phyloP scores from a whole-genome alignment of 2,113 vertebrate species.

The Atractosteus spatula region DNA sequence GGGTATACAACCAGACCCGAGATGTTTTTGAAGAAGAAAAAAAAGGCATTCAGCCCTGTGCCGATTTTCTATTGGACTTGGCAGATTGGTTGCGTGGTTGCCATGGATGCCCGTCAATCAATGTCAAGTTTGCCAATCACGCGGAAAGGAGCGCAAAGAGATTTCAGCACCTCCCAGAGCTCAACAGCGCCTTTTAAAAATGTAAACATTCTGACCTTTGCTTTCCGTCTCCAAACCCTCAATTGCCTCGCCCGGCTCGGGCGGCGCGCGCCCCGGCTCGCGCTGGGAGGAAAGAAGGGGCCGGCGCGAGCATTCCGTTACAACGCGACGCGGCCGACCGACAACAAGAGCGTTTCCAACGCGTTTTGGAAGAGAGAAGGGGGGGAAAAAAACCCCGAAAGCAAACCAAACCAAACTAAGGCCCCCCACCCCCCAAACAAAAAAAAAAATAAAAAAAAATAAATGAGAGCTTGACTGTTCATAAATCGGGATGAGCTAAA shows the following conservation, averaged over 20 bases:
- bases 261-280: slow-evolving; percentile 19
- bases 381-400: no score
- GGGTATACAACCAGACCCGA: slow-evolving; percentile 63
- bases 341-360: slow-evolving; percentile 9
- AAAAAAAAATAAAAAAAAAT: no score
- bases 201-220: slow-evolving; percentile 68
- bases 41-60: slow-evolving; percentile 68
- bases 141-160: slow-evolving; percentile 45
- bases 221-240: slow-evolving; percentile 50
- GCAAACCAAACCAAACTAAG: no score
- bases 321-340: neutral
- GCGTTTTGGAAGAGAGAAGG: no score
- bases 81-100: slow-evolving; percentile 82
- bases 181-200: slow-evolving; percentile 59
- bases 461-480: no score
- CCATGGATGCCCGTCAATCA: slow-evolving; percentile 93
- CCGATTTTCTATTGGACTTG: slow-evolving; percentile 84
- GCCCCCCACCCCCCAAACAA: no score
- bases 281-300: slow-evolving; percentile 13
- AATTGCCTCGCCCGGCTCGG: slow-evolving; percentile 25
- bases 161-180: slow-evolving; percentile 74
- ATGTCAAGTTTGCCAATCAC: slow-evolving; percentile 87
- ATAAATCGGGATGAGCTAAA: no score
- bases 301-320: slow-evolving; percentile 6
- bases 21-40: slow-evolving; percentile 65